Evolutionary conservation across 2,888 invertebrate genomes (phyloP).

Genomic region (Strigamia transsilvanica): DNA sequence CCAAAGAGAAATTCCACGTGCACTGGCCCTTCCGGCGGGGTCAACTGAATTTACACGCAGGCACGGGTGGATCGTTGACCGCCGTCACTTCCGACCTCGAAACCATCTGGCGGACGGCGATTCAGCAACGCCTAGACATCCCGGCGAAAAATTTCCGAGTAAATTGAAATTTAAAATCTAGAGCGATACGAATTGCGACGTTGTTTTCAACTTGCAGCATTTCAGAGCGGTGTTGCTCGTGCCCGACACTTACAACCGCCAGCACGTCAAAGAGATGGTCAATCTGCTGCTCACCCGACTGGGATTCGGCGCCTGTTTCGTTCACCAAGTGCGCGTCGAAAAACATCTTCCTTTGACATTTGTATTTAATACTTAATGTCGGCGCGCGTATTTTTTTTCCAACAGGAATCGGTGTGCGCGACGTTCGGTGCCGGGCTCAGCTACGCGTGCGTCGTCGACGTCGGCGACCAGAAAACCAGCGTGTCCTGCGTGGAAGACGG

Average conservation of each 20-base stretch:
- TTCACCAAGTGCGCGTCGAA: slow-evolving; percentile 73
- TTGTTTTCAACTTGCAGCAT: slow-evolving; percentile 70
- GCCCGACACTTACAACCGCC: slow-evolving; percentile 87
- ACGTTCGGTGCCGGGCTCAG: slow-evolving; percentile 84
- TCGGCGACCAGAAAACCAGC: slow-evolving; percentile 94
- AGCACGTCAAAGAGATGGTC: slow-evolving; percentile 84
- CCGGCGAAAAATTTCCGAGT: slow-evolving; percentile 69
- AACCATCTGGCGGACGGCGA: slow-evolving; percentile 84
- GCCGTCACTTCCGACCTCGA: slow-evolving; percentile 85
- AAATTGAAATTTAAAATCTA: slow-evolving; percentile 24
- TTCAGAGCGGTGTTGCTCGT: slow-evolving; percentile 88
- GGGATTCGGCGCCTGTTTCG: slow-evolving; percentile 84
- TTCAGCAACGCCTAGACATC: slow-evolving; percentile 80
- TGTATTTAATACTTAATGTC: too few species aligned
- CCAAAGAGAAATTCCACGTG: slow-evolving; percentile 78
- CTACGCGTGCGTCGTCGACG: slow-evolving; percentile 92
- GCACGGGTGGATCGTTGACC: slow-evolving; percentile 85
- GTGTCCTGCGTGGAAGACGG: slow-evolving; percentile 97
- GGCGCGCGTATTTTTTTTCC: too few species aligned
- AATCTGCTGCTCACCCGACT: slow-evolving; percentile 80
- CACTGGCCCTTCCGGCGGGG: slow-evolving; percentile 91
- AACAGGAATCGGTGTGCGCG: slow-evolving; percentile 82
- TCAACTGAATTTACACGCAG: slow-evolving; percentile 83
- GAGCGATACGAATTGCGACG: slow-evolving; percentile 15
- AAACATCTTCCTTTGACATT: too few species aligned